Percentiles rank a stretch among this genome's conserved stretches.
phyloP scores from a whole-genome alignment of 2,113 vertebrate genomes.

The Carettochelys insculpta region DNA sequence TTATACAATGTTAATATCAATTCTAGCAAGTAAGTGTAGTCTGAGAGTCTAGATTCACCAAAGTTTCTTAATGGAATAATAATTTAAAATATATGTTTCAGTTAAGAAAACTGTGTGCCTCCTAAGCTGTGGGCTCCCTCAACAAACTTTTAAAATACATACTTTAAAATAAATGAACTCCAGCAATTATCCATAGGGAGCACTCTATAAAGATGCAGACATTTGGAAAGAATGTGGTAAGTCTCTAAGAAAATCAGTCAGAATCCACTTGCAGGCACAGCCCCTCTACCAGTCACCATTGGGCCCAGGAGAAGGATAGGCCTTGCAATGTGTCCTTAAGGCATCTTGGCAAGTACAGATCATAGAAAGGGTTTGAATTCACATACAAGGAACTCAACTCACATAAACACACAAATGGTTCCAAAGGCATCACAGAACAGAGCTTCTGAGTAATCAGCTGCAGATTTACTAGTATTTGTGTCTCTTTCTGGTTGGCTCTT shows the following conservation, averaged over 20 bases:
- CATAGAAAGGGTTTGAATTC: not conserved
- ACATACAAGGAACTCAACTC: not conserved
- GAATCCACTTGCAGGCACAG: not conserved
- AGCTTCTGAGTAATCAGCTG: not conserved
- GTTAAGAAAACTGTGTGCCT: not conserved
- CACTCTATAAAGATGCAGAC: not conserved
- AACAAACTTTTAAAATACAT: not conserved
- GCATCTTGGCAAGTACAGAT: not conserved
- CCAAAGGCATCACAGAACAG: not conserved
- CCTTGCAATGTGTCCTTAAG: not conserved
- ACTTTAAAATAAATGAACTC: not conserved
- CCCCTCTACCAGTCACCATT: not conserved
- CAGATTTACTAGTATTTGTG: not conserved
- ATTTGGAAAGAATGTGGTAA: not conserved
- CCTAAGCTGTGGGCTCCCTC: not conserved
- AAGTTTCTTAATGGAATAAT: not conserved
- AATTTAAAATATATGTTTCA: not conserved
- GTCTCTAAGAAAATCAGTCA: accelerated
- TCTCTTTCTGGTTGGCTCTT: not conserved
- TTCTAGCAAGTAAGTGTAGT: not conserved
- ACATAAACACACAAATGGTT: not conserved
- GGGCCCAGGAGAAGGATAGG: not conserved
- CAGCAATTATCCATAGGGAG: not conserved
- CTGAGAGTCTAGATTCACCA: not conserved
- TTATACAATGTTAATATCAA: not conserved